Conservation (phyloP, 1,140 invertebrate species). For the Cheumatopsyche charites region DNA sequence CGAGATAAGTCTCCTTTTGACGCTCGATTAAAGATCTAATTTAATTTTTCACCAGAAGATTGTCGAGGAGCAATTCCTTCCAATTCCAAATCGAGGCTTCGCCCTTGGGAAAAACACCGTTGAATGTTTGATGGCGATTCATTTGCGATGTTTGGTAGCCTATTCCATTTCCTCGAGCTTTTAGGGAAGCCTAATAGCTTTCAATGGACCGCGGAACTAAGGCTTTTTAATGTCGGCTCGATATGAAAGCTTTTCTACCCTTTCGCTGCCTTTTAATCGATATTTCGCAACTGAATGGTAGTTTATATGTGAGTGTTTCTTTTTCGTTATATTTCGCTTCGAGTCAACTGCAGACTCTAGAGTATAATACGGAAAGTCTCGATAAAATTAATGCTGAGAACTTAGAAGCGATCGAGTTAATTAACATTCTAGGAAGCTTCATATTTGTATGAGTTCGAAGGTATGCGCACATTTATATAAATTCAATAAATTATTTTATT, state of each 20-base stretch:
- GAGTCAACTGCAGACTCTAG: neutral
- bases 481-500: no score
- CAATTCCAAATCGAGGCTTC: neutral
- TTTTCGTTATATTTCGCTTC: neutral
- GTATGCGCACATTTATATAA: no score
- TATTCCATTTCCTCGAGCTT: constrained; percentile 10
- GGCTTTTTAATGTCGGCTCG: constrained; percentile 10
- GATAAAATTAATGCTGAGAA: no score
- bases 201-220: constrained; percentile 5
- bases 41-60: constrained; percentile 1
- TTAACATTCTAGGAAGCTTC: neutral
- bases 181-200: constrained; percentile 8
- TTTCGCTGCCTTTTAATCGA: no score
- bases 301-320: neutral
- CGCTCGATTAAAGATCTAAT: constrained; percentile 1
- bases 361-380: neutral
- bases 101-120: neutral
- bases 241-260: constrained; percentile 6
- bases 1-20: no score
- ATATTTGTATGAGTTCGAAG: constrained; percentile 14
- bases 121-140: constrained; percentile 5
- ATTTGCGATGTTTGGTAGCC: constrained; percentile 14
- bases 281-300: neutral
- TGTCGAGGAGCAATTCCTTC: neutral
- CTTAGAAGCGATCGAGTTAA: no score